Evolutionary conservation across 2,113 vertebrate genomes (phyloP), one percentile per base, ranked within the genome.

Genomic region (Isichthys henryi): DNA sequence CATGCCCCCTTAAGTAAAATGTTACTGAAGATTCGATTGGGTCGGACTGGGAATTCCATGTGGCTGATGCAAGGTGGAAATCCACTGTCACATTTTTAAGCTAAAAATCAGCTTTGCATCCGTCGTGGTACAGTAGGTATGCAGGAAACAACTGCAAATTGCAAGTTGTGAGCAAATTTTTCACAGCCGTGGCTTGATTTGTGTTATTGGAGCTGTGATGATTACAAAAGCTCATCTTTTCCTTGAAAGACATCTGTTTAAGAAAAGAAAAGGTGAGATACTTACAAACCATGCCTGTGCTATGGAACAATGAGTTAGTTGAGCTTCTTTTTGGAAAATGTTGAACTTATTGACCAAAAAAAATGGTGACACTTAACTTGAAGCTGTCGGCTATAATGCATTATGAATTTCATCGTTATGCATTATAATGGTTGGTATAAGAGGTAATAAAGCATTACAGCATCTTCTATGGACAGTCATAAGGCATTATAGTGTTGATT

Each of bases 61-160:
- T 50, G 11, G 7, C 48, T 87, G 90, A 91, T 88, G 62, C 56
- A 70, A 46, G 66, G 91, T 91, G 91, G 93, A 92, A 90, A 92
- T 90, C 88, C 91, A 46, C 35, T 94, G 93, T 95, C 94, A 95
- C 93, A 93, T 92, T 95, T 95, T 95, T 94, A 93, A 94, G 88
- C 89, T 89, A 88, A 90, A 89, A 86, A 86, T 43, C 49, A 77
- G 5, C 35, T 86, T 80, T 86, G 53, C 58, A 52, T 70, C 46
- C 35, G 35, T 21, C 21, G 48, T 48, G 15, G n/a, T n/a, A n/a
- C n/a, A n/a, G 66, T 52, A 45, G 43, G 11, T 52, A 53, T 50
- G n/a, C 46, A 80, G 48, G 48, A 80, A 48, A 35, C 19, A 86
- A 17, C 35, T 17, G 74, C 21, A 50, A n/a, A 86, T 86, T 66